phyloP scores from a whole-genome alignment of 2,797 vertebrate species.

The Euphonia xanthogaster region DNA sequence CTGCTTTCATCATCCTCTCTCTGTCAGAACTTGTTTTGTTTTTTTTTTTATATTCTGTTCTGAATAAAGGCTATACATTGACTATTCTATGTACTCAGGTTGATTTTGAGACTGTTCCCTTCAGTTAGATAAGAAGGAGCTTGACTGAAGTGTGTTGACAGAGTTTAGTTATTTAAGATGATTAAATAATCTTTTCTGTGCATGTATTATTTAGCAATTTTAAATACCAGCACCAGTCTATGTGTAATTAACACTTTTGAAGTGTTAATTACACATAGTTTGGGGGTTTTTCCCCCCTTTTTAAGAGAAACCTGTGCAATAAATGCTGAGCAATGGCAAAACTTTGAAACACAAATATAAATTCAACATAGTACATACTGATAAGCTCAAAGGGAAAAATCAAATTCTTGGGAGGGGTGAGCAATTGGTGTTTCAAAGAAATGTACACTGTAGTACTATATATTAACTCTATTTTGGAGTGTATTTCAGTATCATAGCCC shows the following conservation, averaged over 20 bases:
- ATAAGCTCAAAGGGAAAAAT: background rate
- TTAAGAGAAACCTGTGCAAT: background rate
- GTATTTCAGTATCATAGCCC: background rate
- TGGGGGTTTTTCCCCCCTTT: fast-evolving
- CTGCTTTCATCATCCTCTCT: background rate
- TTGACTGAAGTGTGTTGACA: background rate
- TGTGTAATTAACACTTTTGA: background rate
- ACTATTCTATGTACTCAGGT: background rate
- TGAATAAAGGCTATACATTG: background rate
- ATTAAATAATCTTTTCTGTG: background rate
- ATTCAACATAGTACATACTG: background rate
- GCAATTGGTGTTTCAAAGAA: background rate
- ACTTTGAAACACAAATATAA: background rate
- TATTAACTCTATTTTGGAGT: background rate
- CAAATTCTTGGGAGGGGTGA: background rate
- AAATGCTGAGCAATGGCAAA: background rate
- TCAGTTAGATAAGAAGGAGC: background rate
- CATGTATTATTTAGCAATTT: background rate
- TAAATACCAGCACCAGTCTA: background rate
- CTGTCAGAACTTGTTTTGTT: background rate
- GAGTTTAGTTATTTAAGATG: background rate
- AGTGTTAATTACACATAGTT: background rate
- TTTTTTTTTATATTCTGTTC: background rate
- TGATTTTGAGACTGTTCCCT: background rate
- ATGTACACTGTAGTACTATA: background rate